These are phyloP conservation scores for Galeruca laticollis DNA, from an alignment of 2,888 invertebrate species.

Conservation along the genomic window DNA sequence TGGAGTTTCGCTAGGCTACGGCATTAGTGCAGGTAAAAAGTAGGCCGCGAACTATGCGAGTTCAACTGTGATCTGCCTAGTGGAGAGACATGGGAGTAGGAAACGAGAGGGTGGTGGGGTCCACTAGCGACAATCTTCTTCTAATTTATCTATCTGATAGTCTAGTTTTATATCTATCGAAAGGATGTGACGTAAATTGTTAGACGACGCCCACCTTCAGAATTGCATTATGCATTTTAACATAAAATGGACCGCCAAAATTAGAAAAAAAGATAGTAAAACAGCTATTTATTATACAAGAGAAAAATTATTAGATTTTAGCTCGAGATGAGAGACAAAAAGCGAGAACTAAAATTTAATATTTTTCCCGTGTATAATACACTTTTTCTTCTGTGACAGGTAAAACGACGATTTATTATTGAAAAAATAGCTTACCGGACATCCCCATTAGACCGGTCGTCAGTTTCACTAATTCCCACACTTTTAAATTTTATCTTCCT, in stretches of 20 bases:
- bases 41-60: constrained; percentile 66
- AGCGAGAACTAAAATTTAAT: no score
- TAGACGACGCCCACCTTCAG: background rate
- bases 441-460: no score
- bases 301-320: no score
- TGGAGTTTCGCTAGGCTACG: constrained; percentile 52
- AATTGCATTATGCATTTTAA: background rate
- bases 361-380: no score
- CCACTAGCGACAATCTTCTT: constrained; percentile 16
- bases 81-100: constrained; percentile 18
- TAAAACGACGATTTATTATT: no score
- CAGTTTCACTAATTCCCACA: no score
- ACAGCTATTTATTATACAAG: no score
- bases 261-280: background rate
- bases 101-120: constrained; percentile 27
- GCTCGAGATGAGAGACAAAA: no score
- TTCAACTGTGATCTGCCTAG: constrained; percentile 47
- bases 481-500: no score
- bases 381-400: no score
- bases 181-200: constrained; percentile 7
- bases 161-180: background rate
- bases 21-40: constrained; percentile 66
- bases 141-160: constrained; percentile 15
- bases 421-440: no score
- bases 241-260: background rate